These are phyloP conservation scores for Panthera leo DNA, from an alignment of 2,113 vertebrate genomes.

Conservation along the genomic window DNA sequence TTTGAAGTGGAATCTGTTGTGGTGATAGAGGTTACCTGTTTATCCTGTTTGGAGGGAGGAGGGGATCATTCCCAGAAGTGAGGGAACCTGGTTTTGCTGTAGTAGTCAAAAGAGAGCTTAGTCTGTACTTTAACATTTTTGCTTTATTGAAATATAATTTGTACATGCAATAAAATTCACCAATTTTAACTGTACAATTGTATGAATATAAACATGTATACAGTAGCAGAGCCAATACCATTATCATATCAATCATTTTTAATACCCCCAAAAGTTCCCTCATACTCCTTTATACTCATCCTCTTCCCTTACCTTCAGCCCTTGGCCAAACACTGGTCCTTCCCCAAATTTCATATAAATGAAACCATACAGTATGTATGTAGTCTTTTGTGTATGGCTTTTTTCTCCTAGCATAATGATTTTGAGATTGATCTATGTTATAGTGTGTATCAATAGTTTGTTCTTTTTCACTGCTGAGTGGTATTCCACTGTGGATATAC, in stretches of 20 bases:
- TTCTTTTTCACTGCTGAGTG: conserved; percentile 17
- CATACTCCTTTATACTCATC: neutral
- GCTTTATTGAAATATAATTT: conserved; percentile 20
- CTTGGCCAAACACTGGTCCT: neutral
- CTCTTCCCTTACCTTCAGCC: neutral
- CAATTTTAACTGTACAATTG: neutral
- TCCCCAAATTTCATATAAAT: conserved; percentile 18
- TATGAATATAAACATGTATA: neutral
- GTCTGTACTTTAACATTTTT: neutral
- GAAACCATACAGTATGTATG: neutral
- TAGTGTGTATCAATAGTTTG: neutral
- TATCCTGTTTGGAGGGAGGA: neutral
- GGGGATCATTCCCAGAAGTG: neutral
- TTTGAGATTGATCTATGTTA: neutral
- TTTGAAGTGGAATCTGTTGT: neutral
- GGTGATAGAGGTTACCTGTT: neutral
- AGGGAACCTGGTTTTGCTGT: neutral
- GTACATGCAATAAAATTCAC: neutral
- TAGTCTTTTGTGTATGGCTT: neutral
- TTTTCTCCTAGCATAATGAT: neutral
- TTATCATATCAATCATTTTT: neutral
- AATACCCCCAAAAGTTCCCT: neutral
- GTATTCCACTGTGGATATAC: neutral
- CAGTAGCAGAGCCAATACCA: neutral
- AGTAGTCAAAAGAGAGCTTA: neutral